Evolutionary conservation across 2,113 vertebrate genomes (phyloP).

Genomic region (Bostrychus sinensis): DNA sequence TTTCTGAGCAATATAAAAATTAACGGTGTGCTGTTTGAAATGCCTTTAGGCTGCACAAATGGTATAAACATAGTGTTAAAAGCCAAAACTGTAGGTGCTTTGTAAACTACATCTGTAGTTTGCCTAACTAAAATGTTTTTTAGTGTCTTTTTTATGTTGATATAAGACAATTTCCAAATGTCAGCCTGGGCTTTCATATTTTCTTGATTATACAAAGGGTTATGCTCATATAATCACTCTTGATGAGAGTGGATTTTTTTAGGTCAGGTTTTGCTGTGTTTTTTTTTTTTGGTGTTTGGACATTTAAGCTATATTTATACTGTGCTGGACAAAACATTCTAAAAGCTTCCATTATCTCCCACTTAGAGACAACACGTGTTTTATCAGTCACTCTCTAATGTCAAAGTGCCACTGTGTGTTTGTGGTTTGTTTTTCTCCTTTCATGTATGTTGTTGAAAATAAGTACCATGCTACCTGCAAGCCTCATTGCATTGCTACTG

Average conservation of each 20-base stretch:
- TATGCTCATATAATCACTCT: not conserved
- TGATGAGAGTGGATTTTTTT: not conserved
- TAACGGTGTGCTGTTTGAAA: too few relatives aligned
- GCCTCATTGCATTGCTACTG: too few relatives aligned
- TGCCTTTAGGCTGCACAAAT: too few relatives aligned
- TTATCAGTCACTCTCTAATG: not conserved
- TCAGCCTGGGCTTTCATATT: not conserved
- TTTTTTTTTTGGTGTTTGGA: not conserved
- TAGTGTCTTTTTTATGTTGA: not conserved
- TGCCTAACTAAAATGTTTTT: not conserved
- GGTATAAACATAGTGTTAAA: too few relatives aligned
- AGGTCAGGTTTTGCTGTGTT: not conserved
- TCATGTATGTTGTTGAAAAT: not conserved
- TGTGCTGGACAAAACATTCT: not conserved
- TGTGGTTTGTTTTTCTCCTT: not conserved
- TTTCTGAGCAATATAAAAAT: too few relatives aligned
- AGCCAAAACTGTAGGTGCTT: not conserved
- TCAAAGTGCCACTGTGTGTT: not conserved
- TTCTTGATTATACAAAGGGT: not conserved
- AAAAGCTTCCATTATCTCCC: constrained; percentile 6
- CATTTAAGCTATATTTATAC: constrained; percentile 3
- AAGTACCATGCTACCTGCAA: not conserved
- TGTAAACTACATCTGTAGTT: not conserved
- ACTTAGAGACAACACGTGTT: not conserved
- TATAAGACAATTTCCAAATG: not conserved